phyloP scores from a whole-genome alignment of 2,888 invertebrate genomes.

The Halocaridina rubra region DNA sequence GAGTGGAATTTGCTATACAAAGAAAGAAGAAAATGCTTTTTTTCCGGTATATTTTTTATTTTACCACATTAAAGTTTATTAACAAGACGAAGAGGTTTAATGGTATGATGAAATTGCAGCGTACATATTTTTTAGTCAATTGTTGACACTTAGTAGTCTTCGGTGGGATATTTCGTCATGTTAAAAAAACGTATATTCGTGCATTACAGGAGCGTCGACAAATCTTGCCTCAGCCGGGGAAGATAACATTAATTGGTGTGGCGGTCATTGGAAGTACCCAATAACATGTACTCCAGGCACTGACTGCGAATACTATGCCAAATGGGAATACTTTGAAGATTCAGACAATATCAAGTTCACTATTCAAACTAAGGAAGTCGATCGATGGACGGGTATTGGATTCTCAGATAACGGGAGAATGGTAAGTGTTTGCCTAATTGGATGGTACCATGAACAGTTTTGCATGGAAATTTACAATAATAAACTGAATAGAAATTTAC shows the following conservation, averaged over 20 bases:
- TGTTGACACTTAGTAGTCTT: too few species aligned
- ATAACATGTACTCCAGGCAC: conserved; percentile 75
- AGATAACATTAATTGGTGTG: conserved; percentile 74
- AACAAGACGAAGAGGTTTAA: too few species aligned
- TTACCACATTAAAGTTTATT: too few species aligned
- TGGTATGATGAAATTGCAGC: too few species aligned
- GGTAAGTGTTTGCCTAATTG: conserved; percentile 71
- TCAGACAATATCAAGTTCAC: conserved; percentile 84
- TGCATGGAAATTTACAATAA: too few species aligned
- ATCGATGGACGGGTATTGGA: conserved; percentile 90
- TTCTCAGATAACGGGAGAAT: conserved; percentile 76
- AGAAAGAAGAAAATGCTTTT: too few species aligned
- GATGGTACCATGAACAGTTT: neutral
- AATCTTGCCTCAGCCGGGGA: neutral
- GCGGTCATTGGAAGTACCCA: conserved; percentile 83
- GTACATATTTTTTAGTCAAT: too few species aligned
- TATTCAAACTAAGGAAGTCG: conserved; percentile 80
- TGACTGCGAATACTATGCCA: conserved; percentile 83
- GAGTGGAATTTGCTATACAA: neutral
- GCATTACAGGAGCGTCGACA: too few species aligned
- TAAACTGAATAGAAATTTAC: too few species aligned
- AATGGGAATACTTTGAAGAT: conserved; percentile 80
- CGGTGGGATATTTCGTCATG: too few species aligned
- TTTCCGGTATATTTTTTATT: too few species aligned
- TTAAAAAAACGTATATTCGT: too few species aligned